Evolutionary conservation across 2,113 vertebrate species (phyloP), one percentile per base, ranked within the genome.

Genomic region (Toxotes jaculatrix): DNA sequence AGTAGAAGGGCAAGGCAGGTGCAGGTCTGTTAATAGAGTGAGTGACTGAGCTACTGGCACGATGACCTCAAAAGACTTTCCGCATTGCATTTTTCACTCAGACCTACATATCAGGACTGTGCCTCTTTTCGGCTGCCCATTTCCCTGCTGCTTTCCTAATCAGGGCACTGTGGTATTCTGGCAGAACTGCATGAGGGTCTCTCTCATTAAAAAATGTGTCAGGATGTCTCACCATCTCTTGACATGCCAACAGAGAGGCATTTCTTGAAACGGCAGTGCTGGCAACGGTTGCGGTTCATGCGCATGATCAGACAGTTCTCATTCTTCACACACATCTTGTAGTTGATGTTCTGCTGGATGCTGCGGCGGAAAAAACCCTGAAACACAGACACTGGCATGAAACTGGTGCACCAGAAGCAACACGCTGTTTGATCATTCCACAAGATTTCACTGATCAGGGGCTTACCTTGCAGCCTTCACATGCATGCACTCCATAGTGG

Each of bases 241-340:
- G 95, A 96, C 95, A 96, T 96, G 92, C 95, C 95, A 7, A 96
- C 95, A 0, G 94, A 95, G 59, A 96, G 92, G 92, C 95, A 96
- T 90, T 96, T 96, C 92, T 95, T 95, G 89, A 96, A 96, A 68
- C 95, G 95, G 84, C 95, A 96, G 92, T 96, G 95, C 85, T 96
- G 95, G 89, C 95, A 96, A 7, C 95, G 95, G 83, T 96, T 96
- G 19, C 95, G 93, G 82, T 96, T 96, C 94, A 95, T 95, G n/a
- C 95, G 94, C 95, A 96, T 95, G 80, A 96, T 95, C 77, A 95
- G 87, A 84, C 95, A 96, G 84, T 91, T 95, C 87, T 96, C 95
- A 6, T 96, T 96, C 93, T 96, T 96, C 90, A 95, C 95, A 10
- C 95, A 96, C 94, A 95, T 95, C 92, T 96, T 96, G 93, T 96